phyloP scores from a whole-genome alignment of 2,797 vertebrate genomes.

The Lycodopsis pacificus region DNA sequence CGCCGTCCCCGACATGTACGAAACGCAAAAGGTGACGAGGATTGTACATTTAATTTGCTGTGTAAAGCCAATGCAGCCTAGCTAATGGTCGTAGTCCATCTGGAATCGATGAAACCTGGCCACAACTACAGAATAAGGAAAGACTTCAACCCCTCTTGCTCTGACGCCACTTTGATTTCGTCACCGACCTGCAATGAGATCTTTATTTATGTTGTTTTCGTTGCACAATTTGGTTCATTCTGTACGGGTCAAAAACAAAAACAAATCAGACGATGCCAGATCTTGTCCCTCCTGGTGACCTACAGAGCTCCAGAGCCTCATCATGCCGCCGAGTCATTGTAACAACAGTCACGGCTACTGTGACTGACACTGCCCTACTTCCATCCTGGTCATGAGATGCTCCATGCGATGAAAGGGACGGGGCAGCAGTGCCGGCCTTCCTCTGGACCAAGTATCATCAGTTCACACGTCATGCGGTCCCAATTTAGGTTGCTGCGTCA shows the following conservation, averaged over 20 bases:
- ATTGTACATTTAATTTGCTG: neutral
- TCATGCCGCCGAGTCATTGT: neutral
- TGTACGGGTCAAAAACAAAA: no score
- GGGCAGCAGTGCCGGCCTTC: conserved; percentile 5
- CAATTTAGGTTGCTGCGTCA: conserved; percentile 64
- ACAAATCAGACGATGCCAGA: neutral
- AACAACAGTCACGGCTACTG: neutral
- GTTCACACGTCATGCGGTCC: conserved; percentile 66
- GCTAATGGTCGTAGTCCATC: neutral
- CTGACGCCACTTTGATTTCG: neutral
- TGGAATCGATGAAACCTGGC: neutral
- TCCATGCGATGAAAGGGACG: conserved; percentile 35
- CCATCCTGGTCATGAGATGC: conserved; percentile 39
- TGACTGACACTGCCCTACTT: conserved; percentile 35
- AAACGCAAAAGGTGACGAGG: neutral
- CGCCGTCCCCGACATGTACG: no score
- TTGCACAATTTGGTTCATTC: no score
- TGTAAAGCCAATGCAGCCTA: neutral
- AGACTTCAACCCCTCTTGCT: neutral
- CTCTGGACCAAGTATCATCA: conserved; percentile 56
- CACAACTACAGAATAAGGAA: neutral
- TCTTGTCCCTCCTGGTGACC: neutral
- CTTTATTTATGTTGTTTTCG: no score
- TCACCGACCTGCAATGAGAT: no score
- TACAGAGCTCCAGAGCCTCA: neutral